These are phyloP conservation scores for Nothocercus nigrocapillus DNA, from an alignment of 2,113 vertebrate species.

Conservation along the genomic window DNA sequence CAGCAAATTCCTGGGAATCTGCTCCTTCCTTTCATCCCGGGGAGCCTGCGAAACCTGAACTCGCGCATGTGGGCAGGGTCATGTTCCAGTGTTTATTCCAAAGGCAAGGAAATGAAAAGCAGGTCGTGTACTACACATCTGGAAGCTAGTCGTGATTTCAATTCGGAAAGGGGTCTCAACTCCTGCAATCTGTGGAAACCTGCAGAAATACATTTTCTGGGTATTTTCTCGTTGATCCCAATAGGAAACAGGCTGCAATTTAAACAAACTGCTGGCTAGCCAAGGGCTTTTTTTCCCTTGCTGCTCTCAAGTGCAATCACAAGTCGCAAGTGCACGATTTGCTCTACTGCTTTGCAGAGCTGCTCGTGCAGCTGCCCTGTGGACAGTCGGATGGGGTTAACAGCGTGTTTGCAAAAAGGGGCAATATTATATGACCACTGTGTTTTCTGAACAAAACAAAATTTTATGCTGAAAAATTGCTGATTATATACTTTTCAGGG, in stretches of 20 bases:
- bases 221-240: conserved; percentile 12
- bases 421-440: not conserved
- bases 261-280: not conserved
- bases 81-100: not conserved
- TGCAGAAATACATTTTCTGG: conserved; percentile 11
- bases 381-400: not conserved
- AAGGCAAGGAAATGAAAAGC: conserved; percentile 44
- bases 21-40: not conserved
- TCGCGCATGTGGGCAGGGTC: not conserved
- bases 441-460: conserved; percentile 16
- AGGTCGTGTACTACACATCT: conserved; percentile 8
- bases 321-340: not conserved
- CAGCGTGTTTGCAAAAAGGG: not conserved
- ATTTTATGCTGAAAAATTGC: not conserved
- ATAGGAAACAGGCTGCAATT: not conserved
- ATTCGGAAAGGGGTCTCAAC: not conserved
- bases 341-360: conserved; percentile 7
- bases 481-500: not conserved
- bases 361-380: not conserved
- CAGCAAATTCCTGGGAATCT: not conserved
- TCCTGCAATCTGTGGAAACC: not conserved
- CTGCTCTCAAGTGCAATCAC: not conserved
- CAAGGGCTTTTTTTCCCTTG: not conserved
- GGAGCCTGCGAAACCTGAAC: not conserved
- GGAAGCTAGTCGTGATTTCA: not conserved